Conservation (phyloP, 2,113 vertebrate species). For the Podarcis raffonei region DNA sequence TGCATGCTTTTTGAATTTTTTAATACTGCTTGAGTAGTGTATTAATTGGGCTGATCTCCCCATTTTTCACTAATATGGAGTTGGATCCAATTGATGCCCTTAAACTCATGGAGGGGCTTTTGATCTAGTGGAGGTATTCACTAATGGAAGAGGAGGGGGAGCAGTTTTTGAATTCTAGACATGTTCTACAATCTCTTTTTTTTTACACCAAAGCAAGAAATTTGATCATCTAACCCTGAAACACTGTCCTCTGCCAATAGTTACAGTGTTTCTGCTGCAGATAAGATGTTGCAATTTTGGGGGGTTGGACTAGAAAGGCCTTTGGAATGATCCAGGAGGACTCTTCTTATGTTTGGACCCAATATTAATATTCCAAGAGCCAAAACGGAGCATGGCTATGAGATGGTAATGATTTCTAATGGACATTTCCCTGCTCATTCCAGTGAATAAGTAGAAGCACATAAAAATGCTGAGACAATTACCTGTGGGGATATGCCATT, state of each 20-base stretch:
- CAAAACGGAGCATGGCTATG: conserved; percentile 40
- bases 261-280: conserved; percentile 46
- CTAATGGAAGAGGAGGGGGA: not conserved
- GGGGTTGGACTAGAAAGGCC: not conserved
- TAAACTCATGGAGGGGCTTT: not conserved
- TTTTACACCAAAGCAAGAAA: conserved; percentile 34
- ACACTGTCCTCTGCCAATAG: conserved; percentile 41
- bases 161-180: not conserved
- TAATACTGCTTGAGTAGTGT: not conserved
- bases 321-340: not conserved
- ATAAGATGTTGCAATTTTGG: conserved; percentile 51
- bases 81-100: not conserved
- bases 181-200: not conserved
- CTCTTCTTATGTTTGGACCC: not conserved
- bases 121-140: not conserved
- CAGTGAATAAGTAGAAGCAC: conserved; percentile 13
- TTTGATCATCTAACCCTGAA: conserved; percentile 16
- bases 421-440: conserved; percentile 47
- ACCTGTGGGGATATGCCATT: not conserved
- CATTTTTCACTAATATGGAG: not conserved
- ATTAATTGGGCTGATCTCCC: not conserved
- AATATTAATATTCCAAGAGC: conserved; percentile 41
- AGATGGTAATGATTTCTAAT: conserved; percentile 38
- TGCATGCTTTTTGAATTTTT: not conserved
- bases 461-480: conserved; percentile 15